Percentiles rank a stretch among this genome's conserved stretches.
Conservation (phyloP, 2,888 invertebrate genomes). For the Octonoba sinensis region DNA sequence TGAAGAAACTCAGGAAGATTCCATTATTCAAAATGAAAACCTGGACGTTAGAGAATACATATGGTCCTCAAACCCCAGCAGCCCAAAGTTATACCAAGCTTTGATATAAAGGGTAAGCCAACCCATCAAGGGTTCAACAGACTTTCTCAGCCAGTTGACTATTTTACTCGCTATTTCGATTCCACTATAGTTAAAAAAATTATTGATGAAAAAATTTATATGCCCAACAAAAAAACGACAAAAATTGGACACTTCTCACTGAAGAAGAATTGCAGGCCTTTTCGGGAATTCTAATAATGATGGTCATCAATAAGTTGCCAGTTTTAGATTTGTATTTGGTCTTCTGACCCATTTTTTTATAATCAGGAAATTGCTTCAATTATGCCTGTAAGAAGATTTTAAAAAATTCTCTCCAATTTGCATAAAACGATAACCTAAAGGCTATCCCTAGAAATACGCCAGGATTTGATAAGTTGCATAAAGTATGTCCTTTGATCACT, state of each 20-base stretch:
- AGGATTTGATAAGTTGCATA: conserved; percentile 26
- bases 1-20: conserved; percentile 16
- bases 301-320: conserved; percentile 15
- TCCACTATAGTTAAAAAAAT: too few relatives aligned
- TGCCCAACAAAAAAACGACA: too few relatives aligned
- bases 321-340: conserved; percentile 16
- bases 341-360: conserved; percentile 15
- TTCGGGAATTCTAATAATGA: conserved; percentile 18
- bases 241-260: too few relatives aligned
- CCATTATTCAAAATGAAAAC: conserved; percentile 26
- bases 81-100: conserved; percentile 10
- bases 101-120: conserved; percentile 9
- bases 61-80: conserved; percentile 13
- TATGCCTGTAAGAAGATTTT: conserved; percentile 15
- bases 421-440: conserved; percentile 26
- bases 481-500: conserved; percentile 15
- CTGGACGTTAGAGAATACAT: conserved; percentile 12
- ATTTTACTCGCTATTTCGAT: too few relatives aligned
- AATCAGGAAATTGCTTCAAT: conserved; percentile 9
- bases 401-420: conserved; percentile 16
- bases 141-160: too few relatives aligned
- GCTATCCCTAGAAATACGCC: conserved; percentile 11
- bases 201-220: too few relatives aligned
- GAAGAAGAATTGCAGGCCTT: too few relatives aligned
- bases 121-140: too few relatives aligned